Conservation (phyloP, 2,797 vertebrate genomes). For the Numenius phaeopus region DNA sequence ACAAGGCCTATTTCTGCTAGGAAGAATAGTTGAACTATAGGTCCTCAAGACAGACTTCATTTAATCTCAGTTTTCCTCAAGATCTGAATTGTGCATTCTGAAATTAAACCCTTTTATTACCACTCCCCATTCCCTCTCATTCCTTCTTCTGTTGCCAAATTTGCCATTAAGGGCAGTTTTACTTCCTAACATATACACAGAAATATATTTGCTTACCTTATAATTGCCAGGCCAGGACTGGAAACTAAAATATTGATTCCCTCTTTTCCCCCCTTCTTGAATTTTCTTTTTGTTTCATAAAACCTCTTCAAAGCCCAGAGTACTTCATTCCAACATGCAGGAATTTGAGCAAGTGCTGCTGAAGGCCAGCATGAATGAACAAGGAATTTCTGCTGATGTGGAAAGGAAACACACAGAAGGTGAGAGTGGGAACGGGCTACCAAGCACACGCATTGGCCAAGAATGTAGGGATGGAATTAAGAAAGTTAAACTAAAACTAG, state of each 20-base stretch:
- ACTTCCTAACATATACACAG: not conserved
- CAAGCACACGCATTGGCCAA: not conserved
- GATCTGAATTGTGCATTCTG: not conserved
- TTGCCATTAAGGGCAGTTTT: not conserved
- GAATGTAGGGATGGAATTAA: not conserved
- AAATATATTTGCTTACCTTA: not conserved
- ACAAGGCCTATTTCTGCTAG: not conserved
- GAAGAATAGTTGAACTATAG: not conserved
- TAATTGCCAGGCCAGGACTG: not conserved
- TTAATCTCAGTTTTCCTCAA: not conserved
- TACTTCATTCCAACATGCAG: not conserved
- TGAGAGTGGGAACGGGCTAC: not conserved
- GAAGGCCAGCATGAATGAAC: not conserved
- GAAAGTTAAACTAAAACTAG: not conserved
- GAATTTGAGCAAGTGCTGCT: not conserved
- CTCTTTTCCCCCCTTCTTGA: no score
- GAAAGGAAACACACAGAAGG: not conserved
- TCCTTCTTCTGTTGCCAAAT: not conserved
- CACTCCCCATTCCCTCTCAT: not conserved
- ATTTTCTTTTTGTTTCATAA: not conserved
- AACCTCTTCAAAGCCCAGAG: not conserved
- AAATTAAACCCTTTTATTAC: slow-evolving; percentile 16
- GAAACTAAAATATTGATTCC: not conserved
- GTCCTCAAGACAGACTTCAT: not conserved
- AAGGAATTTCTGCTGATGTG: not conserved